Evolutionary conservation across 2,888 invertebrate genomes (phyloP).

Genomic region (Drosophila subsilvestris): DNA sequence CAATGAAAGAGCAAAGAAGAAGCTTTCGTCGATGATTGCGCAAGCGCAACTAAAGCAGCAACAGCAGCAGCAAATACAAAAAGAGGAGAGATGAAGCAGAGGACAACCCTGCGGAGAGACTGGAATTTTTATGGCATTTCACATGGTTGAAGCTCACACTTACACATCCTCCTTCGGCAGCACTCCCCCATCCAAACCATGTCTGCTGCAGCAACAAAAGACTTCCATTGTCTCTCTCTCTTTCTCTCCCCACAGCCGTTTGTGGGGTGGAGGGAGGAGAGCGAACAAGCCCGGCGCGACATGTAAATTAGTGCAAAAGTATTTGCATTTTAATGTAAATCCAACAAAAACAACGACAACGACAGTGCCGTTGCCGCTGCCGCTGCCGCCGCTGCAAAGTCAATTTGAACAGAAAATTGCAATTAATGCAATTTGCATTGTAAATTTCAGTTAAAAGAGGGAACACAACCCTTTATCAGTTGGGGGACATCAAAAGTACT

Average conservation of each 20-base stretch:
- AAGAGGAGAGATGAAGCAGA: neutral
- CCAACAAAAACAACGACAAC: constrained; percentile 21
- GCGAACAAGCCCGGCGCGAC: constrained; percentile 42
- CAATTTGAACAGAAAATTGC: constrained; percentile 53
- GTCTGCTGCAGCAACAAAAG: constrained; percentile 63
- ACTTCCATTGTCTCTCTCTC: constrained; percentile 63
- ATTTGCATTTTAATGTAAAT: constrained; percentile 67
- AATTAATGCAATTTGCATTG: constrained; percentile 65
- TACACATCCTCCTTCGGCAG: constrained; percentile 38
- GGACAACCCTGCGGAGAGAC: constrained; percentile 3
- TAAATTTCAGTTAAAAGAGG: constrained; percentile 46
- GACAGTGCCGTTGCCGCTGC: constrained; percentile 23
- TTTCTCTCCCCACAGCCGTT: constrained; percentile 4
- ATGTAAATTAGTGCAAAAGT: constrained; percentile 72
- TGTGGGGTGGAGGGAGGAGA: constrained; percentile 6
- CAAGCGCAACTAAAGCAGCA: constrained; percentile 58
- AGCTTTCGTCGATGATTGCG: constrained; percentile 67
- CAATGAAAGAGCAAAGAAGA: constrained; percentile 58
- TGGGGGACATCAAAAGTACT: constrained; percentile 23
- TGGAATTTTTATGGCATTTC: constrained; percentile 76
- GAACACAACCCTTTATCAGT: constrained; percentile 10
- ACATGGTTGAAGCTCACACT: constrained; percentile 54
- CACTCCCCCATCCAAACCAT: constrained; percentile 1
- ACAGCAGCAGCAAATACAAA: constrained; percentile 8
- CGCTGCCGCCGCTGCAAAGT: constrained; percentile 15